phyloP scores from a whole-genome alignment of 2,888 invertebrate genomes.

The Macrosoma leucophasiata region DNA sequence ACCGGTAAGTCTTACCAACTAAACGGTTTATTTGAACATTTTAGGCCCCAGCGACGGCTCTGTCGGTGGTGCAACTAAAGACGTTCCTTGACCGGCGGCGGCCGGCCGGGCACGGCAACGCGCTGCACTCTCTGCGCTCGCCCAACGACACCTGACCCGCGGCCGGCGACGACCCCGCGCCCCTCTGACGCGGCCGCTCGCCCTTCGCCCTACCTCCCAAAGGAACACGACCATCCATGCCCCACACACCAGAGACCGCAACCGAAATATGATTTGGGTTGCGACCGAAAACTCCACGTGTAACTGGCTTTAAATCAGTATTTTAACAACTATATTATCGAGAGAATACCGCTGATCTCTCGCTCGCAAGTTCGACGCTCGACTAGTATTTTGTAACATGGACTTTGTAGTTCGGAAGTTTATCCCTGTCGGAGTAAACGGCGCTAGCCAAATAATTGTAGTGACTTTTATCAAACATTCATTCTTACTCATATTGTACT shows the following conservation, averaged over 20 bases:
- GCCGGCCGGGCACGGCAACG: conserved; percentile 57
- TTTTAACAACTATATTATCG: no score
- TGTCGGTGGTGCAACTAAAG: conserved; percentile 56
- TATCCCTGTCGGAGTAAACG: no score
- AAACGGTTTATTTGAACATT: no score
- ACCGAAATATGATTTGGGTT: background rate
- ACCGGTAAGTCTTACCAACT: no score
- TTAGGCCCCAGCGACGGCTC: conserved; percentile 47
- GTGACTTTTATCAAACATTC: conserved; percentile 34
- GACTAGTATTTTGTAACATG: no score
- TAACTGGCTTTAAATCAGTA: no score
- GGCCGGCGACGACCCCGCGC: conserved; percentile 2
- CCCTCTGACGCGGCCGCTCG: conserved; percentile 7
- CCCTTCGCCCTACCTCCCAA: conserved; percentile 12
- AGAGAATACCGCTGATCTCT: no score
- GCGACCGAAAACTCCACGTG: no score
- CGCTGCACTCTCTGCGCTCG: conserved; percentile 51
- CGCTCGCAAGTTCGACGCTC: no score
- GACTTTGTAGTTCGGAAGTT: no score
- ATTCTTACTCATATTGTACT: conserved; percentile 32
- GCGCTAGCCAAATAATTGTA: conserved; percentile 31
- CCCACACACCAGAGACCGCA: background rate
- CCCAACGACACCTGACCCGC: conserved; percentile 57
- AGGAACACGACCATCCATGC: conserved; percentile 3
- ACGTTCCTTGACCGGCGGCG: conserved; percentile 66